These are phyloP conservation scores for Argyresthia goedartella DNA, from an alignment of 2,888 invertebrate species.

Conservation along the genomic window DNA sequence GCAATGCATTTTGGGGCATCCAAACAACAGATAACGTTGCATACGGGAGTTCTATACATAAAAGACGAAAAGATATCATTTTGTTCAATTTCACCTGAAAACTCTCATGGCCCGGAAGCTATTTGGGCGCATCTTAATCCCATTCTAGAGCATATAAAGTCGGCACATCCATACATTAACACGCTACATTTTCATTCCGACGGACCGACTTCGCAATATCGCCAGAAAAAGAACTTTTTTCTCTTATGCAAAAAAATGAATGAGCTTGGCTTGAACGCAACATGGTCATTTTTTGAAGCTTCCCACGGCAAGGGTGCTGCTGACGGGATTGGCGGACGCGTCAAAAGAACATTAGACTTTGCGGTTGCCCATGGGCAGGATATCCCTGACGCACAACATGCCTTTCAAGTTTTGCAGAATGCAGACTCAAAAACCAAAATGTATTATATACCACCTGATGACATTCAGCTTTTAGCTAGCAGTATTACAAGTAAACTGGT, in stretches of 20 bases:
- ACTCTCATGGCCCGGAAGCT: not conserved
- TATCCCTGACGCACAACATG: too few species aligned
- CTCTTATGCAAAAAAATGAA: too few species aligned
- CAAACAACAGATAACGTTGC: not conserved
- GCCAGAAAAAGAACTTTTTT: too few species aligned
- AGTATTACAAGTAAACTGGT: not conserved
- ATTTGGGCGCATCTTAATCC: constrained; percentile 9
- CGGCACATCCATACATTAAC: not conserved
- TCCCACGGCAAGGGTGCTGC: constrained; percentile 5
- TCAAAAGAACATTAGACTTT: constrained; percentile 1
- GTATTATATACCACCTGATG: too few species aligned
- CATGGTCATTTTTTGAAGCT: constrained; percentile 8
- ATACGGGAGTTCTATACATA: not conserved
- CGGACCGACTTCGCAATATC: too few species aligned
- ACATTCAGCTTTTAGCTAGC: too few species aligned
- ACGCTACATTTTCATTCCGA: not conserved
- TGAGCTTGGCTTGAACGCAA: too few species aligned
- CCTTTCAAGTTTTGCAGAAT: too few species aligned
- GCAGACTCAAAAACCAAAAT: too few species aligned
- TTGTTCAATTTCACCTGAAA: not conserved
- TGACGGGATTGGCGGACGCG: constrained; percentile 3
- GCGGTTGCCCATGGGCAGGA: too few species aligned
- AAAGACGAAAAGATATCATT: not conserved
- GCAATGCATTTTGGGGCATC: constrained; percentile 1
- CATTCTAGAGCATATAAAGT: constrained; percentile 12